Base-by-base conservation (phyloP, 2,888 invertebrate species). In the Tenthredo notha region DNA sequence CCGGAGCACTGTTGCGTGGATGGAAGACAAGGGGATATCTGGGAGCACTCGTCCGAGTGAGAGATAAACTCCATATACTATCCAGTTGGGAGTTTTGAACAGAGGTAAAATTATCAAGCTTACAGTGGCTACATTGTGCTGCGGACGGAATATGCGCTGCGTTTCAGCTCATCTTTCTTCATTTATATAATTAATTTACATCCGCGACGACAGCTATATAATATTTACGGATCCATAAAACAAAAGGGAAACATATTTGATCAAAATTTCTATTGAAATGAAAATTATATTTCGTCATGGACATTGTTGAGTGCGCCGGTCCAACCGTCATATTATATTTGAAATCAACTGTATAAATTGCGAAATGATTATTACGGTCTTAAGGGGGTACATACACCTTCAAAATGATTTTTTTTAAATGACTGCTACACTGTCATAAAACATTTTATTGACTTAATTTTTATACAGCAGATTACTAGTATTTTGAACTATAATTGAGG, bases 21-120 rank as follows among this genome's bases (percentile, higher is more conserved):
- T 75, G 21, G 77, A 77, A 77, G 47, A 77, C 50, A 77, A 77
- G 50, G 54, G 77, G 29, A 29, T 77, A 47, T 54, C 50, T 18
- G 18, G n/a, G 33, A 54, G 89, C 89, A 88, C 87, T 89, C 89
- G 90, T 87, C 89, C 88, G 89, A 90, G 89, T 89, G 87, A 87
- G 88, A 86, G 90, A 91, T 91, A 91, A 90, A 90, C 90, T 87
- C 88, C 18, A 25, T 29, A 6, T 50, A 50, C 54, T 77, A 33
- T 43, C 40, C 74, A 50, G 54, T 50, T 77, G 18, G 50, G 18
- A 77, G 50, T 47, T 77, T 77, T 50, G 12, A 21, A 43, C 74
- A 25, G 74, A 74, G 40, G 43, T 74, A 25, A 25, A 74, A 74
- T 74, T 74, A 43, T 54, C 33, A 54, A 54, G 50, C 54, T 77